A percentile compares a stretch with the other conserved stretches of the same genome.
Evolutionary conservation across 2,113 vertebrate species (phyloP).

Genomic region (Erythrolamprus reginae): DNA sequence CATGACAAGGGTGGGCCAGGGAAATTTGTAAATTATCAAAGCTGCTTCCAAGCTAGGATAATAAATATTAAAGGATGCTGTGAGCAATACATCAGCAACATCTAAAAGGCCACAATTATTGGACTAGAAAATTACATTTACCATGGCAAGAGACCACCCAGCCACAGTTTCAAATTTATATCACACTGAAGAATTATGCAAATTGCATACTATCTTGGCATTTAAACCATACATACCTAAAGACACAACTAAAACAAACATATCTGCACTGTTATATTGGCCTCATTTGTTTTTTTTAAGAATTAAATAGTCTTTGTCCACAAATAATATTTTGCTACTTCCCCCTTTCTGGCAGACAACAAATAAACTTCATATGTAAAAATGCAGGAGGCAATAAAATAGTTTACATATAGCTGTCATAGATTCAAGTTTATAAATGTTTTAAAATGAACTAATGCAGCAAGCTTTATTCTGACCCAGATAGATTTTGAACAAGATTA

Average conservation of each 20-base stretch:
- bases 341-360: not conserved
- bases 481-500: not conserved
- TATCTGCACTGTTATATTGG: not conserved
- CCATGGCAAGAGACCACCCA: constrained; percentile 56
- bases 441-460: not conserved
- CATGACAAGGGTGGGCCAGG: constrained; percentile 8
- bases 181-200: constrained; percentile 55
- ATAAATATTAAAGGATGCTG: not conserved
- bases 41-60: not conserved
- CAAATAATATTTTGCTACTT: not conserved
- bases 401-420: not conserved
- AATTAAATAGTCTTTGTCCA: not conserved
- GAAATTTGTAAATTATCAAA: not conserved
- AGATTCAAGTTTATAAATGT: not conserved
- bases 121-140: constrained; percentile 50
- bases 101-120: not conserved
- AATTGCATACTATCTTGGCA: constrained; percentile 38
- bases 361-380: not conserved
- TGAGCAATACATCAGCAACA: not conserved
- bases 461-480: not conserved
- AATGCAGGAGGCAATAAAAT: not conserved
- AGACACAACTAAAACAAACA: constrained; percentile 22
- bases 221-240: constrained; percentile 44
- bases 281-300: not conserved
- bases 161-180: constrained; percentile 61